phyloP scores from a whole-genome alignment of 2,888 invertebrate species.

The Ophion obscuratus region DNA sequence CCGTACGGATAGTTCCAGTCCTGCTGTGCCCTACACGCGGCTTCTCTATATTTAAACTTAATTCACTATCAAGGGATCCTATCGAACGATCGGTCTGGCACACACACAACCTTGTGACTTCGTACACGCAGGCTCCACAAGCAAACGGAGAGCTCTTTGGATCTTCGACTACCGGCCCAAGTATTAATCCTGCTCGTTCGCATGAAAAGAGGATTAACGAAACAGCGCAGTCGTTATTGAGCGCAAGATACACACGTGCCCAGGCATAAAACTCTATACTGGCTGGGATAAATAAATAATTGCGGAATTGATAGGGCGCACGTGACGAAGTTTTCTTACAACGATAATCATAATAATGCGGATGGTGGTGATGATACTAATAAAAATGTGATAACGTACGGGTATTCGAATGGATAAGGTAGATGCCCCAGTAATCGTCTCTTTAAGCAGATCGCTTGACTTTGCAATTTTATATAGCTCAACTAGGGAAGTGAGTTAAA shows the following conservation, averaged over 20 bases:
- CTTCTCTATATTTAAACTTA: constrained; percentile 23
- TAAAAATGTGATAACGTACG: background rate
- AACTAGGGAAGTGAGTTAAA: too few species aligned
- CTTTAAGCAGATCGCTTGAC: too few species aligned
- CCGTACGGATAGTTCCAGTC: constrained; percentile 13
- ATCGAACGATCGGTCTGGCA: background rate
- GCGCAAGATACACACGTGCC: background rate
- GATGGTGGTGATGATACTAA: background rate
- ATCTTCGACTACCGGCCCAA: constrained; percentile 3
- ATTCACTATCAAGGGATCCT: constrained; percentile 28
- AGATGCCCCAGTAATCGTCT: too few species aligned
- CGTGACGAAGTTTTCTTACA: too few species aligned
- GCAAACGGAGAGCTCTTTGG: background rate
- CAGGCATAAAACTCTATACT: background rate
- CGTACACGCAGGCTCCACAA: background rate
- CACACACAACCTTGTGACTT: background rate
- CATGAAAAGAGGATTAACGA: constrained; percentile 2
- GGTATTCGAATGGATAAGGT: background rate
- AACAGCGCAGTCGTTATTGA: background rate
- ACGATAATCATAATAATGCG: background rate
- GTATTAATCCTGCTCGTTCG: background rate
- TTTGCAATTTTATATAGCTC: too few species aligned
- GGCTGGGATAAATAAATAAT: background rate
- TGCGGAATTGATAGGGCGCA: background rate
- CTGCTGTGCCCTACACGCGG: constrained; percentile 1